Evolutionary conservation across 2,113 vertebrate species (phyloP), one percentile per base, ranked within the genome.

Genomic region (Sebastes schlegelii): DNA sequence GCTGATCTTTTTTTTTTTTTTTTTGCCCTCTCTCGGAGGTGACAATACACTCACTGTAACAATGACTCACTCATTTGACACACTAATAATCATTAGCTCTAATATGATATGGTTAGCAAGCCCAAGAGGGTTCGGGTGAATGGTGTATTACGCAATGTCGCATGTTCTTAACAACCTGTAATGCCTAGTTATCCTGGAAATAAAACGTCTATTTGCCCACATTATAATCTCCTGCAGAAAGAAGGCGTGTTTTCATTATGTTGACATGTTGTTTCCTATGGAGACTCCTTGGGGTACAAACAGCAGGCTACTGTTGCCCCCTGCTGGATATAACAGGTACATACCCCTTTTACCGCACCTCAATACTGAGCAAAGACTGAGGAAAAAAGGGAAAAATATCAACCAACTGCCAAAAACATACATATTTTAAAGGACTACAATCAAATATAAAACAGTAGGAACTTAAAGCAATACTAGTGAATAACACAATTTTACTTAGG

Each of bases 71-170:
- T 89, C 83, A 91, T 91, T 88, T 85, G 86, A 90, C 89, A 90
- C 86, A 88, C 86, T 88, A 91, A 90, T 90, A 92, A 91, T 88
- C 85, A 92, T 93, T 90, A 91, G 77, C 72, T 78, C 73, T 91
- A 91, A 90, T 91, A 86, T 64, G 86, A 88, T 87, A 82, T 57
- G 83, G 81, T 86, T 83, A 90, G 83, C 87, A 79, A 77, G 78
- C 87, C 88, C 77, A 71, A 54, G 81, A 89, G 83, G 83, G 65
- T 67, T 82, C 43, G 66, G 49, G 51, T 75, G 72, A 80, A 79
- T 71, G 77, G 23, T 60, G 9, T 21, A 60, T 70, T 88, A 72
- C 63, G 67, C 83, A 86, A 75, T 43, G 45, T 62, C 8, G 81
- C 26, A 10, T 65, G 66, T 65, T 58, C 63, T 8, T 52, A 83